Evolutionary conservation across 2,797 vertebrate species (phyloP).

Genomic region (Pipistrellus nathusii): DNA sequence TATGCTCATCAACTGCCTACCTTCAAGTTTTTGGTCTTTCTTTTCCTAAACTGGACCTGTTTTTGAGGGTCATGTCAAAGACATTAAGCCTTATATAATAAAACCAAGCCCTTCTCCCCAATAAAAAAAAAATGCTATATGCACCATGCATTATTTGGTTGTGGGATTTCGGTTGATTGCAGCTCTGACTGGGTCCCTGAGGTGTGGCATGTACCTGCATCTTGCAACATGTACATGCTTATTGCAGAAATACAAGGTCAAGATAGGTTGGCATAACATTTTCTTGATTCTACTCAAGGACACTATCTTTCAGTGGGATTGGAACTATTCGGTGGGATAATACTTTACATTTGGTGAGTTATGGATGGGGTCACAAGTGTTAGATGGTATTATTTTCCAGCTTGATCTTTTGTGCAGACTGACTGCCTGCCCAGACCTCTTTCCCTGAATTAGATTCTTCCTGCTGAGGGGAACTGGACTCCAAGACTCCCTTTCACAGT

Average conservation of each 20-base stretch:
- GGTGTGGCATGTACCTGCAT: neutral
- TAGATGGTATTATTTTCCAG: neutral
- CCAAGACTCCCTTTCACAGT: neutral
- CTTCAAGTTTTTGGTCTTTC: neutral
- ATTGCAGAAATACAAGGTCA: neutral
- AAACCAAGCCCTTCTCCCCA: neutral
- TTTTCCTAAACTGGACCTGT: conserved; percentile 24
- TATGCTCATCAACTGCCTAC: neutral
- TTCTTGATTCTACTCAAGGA: neutral
- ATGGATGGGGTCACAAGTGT: neutral
- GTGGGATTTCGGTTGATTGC: neutral
- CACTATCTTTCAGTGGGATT: neutral
- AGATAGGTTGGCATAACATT: neutral
- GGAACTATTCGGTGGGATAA: too few relatives aligned
- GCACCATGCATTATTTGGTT: neutral
- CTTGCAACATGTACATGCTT: neutral
- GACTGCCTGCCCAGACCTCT: neutral
- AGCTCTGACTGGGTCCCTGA: neutral
- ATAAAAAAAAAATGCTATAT: neutral
- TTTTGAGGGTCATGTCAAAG: neutral
- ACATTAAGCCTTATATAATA: neutral
- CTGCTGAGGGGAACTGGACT: neutral
- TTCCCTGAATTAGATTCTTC: conserved; percentile 21
- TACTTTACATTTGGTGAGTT: neutral
- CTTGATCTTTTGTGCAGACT: neutral